phyloP scores from a whole-genome alignment of 2,113 vertebrate species.

The Terrapene triunguis region DNA sequence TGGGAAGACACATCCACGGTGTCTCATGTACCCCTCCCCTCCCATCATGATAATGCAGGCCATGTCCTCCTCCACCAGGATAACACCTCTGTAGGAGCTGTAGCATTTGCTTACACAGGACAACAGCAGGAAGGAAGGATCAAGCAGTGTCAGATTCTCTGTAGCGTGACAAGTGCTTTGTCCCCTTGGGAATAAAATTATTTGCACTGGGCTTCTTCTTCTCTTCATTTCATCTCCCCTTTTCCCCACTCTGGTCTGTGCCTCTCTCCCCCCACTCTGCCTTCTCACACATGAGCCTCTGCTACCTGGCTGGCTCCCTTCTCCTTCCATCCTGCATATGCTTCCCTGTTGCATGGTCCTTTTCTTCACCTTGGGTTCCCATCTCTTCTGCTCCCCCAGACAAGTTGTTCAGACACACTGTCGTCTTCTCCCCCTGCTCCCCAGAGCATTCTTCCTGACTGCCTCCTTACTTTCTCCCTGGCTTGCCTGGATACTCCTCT shows the following conservation, averaged over 20 bases:
- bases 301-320: background rate
- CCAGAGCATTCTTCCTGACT: background rate
- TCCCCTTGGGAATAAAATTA: background rate
- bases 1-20: background rate
- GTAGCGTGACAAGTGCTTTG: background rate
- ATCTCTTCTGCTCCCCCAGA: background rate
- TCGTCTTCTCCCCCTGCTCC: background rate
- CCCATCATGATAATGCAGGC: background rate
- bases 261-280: background rate
- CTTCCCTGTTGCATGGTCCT: background rate
- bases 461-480: background rate
- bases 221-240: background rate
- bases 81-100: background rate
- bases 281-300: background rate
- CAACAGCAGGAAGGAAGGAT: background rate
- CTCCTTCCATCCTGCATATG: background rate
- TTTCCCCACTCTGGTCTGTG: background rate
- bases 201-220: background rate
- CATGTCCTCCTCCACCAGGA: background rate
- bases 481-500: background rate
- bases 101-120: background rate
- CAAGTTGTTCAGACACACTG: background rate
- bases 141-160: background rate
- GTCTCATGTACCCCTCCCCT: accelerated
- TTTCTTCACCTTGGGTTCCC: background rate